Percentiles rank a stretch among this genome's conserved stretches.
Evolutionary conservation across 2,113 vertebrate genomes (phyloP).

Genomic region (Sylvia atricapilla): DNA sequence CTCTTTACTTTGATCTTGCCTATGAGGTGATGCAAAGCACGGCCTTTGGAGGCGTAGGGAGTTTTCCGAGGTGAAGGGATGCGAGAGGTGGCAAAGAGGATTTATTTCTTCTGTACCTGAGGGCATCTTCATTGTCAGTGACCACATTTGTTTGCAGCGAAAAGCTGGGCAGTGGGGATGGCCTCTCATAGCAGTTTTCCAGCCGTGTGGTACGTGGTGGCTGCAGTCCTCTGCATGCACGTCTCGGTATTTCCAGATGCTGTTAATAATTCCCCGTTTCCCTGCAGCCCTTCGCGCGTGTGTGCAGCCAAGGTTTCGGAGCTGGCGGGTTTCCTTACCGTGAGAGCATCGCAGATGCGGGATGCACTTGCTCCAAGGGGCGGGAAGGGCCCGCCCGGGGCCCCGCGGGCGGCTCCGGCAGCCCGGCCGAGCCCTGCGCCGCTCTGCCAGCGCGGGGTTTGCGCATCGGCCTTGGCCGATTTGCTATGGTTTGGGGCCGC

Average conservation of each 20-base stretch:
- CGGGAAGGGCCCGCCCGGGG: slow-evolving; percentile 42
- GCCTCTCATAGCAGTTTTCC: background rate
- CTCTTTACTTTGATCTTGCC: background rate
- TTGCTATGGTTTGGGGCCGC: slow-evolving; percentile 79
- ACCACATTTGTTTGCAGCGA: accelerated
- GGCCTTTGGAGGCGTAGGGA: background rate
- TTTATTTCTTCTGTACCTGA: background rate
- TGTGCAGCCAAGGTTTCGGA: slow-evolving; percentile 38
- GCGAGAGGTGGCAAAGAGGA: background rate
- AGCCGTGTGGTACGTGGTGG: slow-evolving; percentile 39
- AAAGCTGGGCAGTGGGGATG: background rate
- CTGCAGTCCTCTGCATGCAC: background rate
- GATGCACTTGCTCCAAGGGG: slow-evolving; percentile 75
- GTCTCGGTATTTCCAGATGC: slow-evolving; percentile 63
- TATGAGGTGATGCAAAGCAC: background rate
- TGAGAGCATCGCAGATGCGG: slow-evolving; percentile 78
- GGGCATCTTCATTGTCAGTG: background rate
- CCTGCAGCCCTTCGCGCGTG: background rate
- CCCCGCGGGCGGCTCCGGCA: slow-evolving; percentile 58
- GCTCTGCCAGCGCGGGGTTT: slow-evolving; percentile 65
- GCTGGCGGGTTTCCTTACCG: slow-evolving; percentile 65
- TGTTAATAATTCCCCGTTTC: slow-evolving; percentile 51
- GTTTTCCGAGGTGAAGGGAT: background rate
- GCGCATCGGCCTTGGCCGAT: slow-evolving; percentile 69
- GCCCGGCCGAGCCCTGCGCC: slow-evolving; percentile 5